Evolutionary conservation across 2,888 invertebrate species (phyloP).

Genomic region (Celastrina argiolus): DNA sequence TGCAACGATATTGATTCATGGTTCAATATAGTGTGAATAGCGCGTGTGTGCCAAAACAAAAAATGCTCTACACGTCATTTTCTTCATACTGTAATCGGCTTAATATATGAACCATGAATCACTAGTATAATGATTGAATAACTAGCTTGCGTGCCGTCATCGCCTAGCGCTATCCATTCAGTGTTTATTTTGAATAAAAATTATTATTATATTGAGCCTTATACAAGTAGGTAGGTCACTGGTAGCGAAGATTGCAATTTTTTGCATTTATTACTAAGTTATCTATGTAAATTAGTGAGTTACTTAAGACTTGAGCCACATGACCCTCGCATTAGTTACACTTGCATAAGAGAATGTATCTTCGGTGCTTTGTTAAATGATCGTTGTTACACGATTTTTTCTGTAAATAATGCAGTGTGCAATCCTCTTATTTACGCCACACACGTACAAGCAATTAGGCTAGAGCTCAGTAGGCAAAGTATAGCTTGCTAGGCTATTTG

Average conservation of each 20-base stretch:
- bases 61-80: too few relatives aligned
- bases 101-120: too few relatives aligned
- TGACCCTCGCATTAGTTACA: conserved; percentile 23
- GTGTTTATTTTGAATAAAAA: too few relatives aligned
- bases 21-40: too few relatives aligned
- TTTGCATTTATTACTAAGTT: conserved; percentile 8
- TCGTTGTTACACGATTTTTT: conserved; percentile 6
- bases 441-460: neutral
- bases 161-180: too few relatives aligned
- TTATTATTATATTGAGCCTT: neutral
- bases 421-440: neutral
- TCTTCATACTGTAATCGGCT: too few relatives aligned
- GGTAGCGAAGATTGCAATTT: neutral
- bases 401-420: neutral
- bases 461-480: neutral
- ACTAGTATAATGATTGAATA: too few relatives aligned
- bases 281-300: conserved; percentile 15
- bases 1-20: too few relatives aligned
- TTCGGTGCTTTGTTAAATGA: conserved; percentile 6
- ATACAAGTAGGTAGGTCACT: neutral
- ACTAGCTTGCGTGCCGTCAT: too few relatives aligned
- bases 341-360: conserved; percentile 27
- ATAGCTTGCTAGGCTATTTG: neutral
- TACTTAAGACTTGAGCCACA: conserved; percentile 6
- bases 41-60: too few relatives aligned